These are phyloP conservation scores for Cydia splendana DNA, from an alignment of 1,140 invertebrate genomes.

Conservation along the genomic window DNA sequence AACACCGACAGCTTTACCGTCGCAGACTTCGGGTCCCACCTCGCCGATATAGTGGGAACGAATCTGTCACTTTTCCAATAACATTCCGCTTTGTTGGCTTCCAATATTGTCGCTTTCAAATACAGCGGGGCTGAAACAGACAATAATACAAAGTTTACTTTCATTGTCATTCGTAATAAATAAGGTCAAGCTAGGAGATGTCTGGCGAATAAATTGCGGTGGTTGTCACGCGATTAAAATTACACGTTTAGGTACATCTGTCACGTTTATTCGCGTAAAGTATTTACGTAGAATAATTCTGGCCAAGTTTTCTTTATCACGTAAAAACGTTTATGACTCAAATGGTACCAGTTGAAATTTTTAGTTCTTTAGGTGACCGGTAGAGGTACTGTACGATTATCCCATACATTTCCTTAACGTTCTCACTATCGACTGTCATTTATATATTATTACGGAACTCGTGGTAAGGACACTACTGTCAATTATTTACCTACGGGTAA, in stretches of 20 bases:
- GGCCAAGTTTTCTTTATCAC: too few species aligned
- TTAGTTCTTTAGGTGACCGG: too few species aligned
- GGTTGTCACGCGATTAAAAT: slow-evolving; percentile 22
- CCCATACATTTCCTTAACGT: too few species aligned
- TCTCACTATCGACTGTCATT: too few species aligned
- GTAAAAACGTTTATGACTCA: too few species aligned
- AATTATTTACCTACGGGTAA: not conserved
- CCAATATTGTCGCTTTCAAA: slow-evolving; percentile 87
- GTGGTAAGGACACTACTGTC: too few species aligned
- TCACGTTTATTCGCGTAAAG: too few species aligned
- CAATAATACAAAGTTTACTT: slow-evolving; percentile 35
- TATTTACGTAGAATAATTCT: too few species aligned
- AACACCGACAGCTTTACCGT: slow-evolving; percentile 72
- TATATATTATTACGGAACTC: too few species aligned
- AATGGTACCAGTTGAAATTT: too few species aligned
- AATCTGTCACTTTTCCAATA: slow-evolving; percentile 89
- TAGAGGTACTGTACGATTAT: too few species aligned
- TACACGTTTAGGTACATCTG: too few species aligned
- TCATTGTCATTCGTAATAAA: not conserved
- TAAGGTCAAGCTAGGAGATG: not conserved
- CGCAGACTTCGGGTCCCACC: slow-evolving; percentile 80
- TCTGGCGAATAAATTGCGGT: slow-evolving; percentile 30
- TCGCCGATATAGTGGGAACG: slow-evolving; percentile 83
- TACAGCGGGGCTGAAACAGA: slow-evolving; percentile 83
- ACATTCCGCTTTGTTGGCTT: slow-evolving; percentile 84